phyloP scores from a whole-genome alignment of 2,797 vertebrate species.

The Geotrypetes seraphini region DNA sequence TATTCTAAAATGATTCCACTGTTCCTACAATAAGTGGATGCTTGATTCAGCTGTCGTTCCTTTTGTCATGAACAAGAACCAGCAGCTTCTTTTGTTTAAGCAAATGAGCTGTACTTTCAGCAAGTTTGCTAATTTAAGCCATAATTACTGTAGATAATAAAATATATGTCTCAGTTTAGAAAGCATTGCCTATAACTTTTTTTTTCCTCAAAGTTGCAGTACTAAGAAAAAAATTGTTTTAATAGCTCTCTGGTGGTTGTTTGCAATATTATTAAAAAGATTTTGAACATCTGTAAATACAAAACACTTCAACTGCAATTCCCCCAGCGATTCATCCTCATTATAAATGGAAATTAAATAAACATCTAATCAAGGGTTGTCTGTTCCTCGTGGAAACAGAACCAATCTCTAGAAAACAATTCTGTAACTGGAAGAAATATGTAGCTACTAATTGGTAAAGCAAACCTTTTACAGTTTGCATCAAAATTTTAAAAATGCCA shows the following conservation, averaged over 20 bases:
- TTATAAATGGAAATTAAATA: constrained; percentile 1
- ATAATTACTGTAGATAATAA: constrained; percentile 4
- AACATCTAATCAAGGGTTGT: constrained; percentile 1
- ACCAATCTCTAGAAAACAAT: constrained; percentile 1
- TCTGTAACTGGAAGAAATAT: constrained; percentile 2
- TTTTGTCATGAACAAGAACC: neutral
- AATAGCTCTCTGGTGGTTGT: neutral
- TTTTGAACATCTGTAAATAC: neutral
- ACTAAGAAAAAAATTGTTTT: neutral
- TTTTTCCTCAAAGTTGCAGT: neutral
- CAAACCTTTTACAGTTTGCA: neutral
- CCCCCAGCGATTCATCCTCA: neutral
- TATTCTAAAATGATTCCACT: neutral
- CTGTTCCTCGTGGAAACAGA: constrained; percentile 5
- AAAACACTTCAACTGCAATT: neutral
- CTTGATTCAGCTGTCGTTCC: constrained; percentile 1
- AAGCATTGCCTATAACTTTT: neutral
- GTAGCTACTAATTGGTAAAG: constrained; percentile 4
- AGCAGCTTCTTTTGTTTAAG: neutral
- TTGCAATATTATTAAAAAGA: neutral
- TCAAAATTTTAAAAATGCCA: constrained; percentile 4
- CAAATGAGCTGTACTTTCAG: neutral
- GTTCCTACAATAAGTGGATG: neutral
- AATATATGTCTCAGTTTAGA: neutral
- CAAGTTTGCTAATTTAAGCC: neutral